Base-by-base conservation (phyloP, 1,140 invertebrate species). In the Bombus sibiricus region DNA sequence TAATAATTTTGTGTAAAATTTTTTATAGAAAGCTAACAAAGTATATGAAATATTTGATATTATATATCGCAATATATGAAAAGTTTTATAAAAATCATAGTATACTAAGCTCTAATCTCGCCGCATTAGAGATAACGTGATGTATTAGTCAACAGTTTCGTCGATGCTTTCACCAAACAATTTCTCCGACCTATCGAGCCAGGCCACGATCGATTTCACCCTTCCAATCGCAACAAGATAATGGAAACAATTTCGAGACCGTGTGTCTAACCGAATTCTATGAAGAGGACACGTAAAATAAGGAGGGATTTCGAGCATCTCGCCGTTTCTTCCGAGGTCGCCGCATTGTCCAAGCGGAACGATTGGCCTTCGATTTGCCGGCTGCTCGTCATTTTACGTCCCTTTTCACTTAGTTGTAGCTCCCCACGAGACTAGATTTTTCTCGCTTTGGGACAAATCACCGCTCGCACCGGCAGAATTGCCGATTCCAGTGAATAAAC, bases 401-500 rank as follows among this genome's bases (percentile, higher is more conserved):
- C 28, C 39, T 80, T 22, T 32, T 62, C 59, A 25, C 25, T 18
- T 15, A 9, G 28, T 0, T 22, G 22, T 53, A 53, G 47, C 1
- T 53, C 47, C 5, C 47, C 47, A 53, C 5, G 13, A 25, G 62
- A 34, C 9, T 25, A 64, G 57, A 85, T 73, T 80, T 85, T 72
- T 80, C 76, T 80, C 83, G 83, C 76, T 10, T 25, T 5, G 6
- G 37, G 68, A 85, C 83, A 79, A 85, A 85, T 85, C 77, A 72
- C 75, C 39, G 53, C 22, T n/a, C 59, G 28, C 28, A 13, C 59
- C 39, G 4, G 12, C n/a, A 37, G 68, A 71, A 72, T 37, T 32
- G 47, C 39, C 78, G 47, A 13, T 34, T 41, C 32, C n/a, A 85
- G 83, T 80, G 83, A 85, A 85, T 85, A 85, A 85, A 85, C 83